Conservation (phyloP, 2,888 invertebrate species). For the Rhogogaster chlorosoma region DNA sequence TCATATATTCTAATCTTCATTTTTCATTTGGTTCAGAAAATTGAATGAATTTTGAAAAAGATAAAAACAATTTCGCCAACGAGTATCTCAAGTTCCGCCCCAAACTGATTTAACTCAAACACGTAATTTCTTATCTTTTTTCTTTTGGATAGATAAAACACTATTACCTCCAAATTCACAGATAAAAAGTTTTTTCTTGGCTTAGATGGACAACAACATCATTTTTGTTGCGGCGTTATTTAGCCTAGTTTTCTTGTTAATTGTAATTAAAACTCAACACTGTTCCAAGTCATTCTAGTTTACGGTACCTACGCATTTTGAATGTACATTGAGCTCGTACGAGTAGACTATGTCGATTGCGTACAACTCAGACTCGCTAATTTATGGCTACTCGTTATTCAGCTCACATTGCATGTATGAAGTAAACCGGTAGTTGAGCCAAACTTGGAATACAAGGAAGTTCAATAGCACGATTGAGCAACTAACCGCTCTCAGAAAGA, state of each 20-base stretch:
- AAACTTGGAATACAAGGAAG: constrained; percentile 37
- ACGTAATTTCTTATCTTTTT: not conserved
- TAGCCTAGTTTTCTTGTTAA: not conserved
- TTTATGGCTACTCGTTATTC: constrained; percentile 12
- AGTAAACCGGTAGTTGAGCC: constrained; percentile 18
- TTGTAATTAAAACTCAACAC: not conserved
- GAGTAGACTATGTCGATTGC: not conserved
- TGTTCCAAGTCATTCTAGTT: not conserved
- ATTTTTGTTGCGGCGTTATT: not conserved
- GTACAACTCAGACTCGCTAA: not conserved
- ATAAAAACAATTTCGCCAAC: not conserved
- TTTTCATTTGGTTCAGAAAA: too few species aligned
- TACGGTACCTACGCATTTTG: not conserved
- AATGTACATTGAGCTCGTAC: not conserved
- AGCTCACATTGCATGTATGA: not conserved
- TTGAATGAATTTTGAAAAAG: too few species aligned
- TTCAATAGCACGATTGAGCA: constrained; percentile 23
- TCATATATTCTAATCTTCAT: too few species aligned
- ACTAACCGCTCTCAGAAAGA: not conserved
- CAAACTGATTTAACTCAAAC: not conserved
- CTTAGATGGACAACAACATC: not conserved
- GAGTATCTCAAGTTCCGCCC: not conserved
- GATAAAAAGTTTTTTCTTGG: too few species aligned
- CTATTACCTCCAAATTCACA: not conserved
- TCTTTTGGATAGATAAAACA: not conserved